A percentile compares a stretch with the other conserved stretches of the same genome.
Conservation (phyloP, 2,888 invertebrate species). For the Listrodromus nycthemerus region DNA sequence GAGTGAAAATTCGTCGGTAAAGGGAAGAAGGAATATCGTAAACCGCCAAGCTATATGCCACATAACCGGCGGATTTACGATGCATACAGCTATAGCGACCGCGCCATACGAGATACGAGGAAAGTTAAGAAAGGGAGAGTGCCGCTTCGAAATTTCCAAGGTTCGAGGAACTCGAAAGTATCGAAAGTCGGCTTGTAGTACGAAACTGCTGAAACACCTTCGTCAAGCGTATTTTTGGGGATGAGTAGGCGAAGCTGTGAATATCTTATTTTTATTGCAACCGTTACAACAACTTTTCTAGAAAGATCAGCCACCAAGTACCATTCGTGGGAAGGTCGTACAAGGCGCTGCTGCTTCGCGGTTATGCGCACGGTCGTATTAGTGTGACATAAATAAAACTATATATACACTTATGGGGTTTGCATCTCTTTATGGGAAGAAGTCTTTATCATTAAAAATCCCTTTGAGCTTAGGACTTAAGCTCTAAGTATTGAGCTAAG, state of each 20-base stretch:
- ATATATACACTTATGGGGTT: no score
- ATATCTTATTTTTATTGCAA: conserved; percentile 4
- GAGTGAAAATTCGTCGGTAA: conserved; percentile 9
- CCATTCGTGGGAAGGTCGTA: background rate
- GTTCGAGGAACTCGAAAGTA: background rate
- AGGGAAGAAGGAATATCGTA: conserved; percentile 10
- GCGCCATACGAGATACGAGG: background rate
- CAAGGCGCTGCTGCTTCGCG: background rate
- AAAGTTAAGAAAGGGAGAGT: conserved; percentile 14
- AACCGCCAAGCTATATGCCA: background rate
- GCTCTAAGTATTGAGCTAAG: no score
- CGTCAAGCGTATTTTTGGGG: background rate
- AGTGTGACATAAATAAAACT: background rate
- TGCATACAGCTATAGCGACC: background rate
- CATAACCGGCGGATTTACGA: background rate
- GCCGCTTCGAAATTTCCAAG: background rate
- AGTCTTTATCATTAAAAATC: no score
- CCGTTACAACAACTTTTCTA: background rate
- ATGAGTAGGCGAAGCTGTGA: background rate
- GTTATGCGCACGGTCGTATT: background rate
- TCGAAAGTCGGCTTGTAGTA: background rate
- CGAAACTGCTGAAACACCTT: conserved; percentile 15
- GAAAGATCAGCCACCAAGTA: background rate
- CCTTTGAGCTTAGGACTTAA: no score
- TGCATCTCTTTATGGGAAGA: no score